A percentile compares a stretch with the other conserved stretches of the same genome.
Conservation (phyloP, 2,113 vertebrate species). For the Pomatorhinus ruficollis region DNA sequence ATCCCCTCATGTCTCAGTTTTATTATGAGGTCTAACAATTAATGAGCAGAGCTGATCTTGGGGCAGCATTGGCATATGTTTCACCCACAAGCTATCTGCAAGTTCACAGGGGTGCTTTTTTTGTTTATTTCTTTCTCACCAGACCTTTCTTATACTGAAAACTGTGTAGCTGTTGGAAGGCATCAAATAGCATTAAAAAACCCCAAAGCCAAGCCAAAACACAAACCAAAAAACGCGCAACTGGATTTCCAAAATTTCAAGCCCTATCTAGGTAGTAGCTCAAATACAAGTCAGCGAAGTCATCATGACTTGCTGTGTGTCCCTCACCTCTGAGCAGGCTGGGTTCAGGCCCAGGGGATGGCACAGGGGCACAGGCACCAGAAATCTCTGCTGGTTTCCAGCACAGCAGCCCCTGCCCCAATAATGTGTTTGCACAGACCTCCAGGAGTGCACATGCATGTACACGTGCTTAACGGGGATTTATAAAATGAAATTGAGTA, state of each 20-base stretch:
- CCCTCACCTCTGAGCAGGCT: background rate
- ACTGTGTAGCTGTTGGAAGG: background rate
- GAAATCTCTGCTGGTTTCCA: background rate
- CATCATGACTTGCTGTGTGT: fast-evolving
- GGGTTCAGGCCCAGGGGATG: background rate
- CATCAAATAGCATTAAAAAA: background rate
- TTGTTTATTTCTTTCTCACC: background rate
- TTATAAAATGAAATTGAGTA: background rate
- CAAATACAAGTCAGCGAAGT: background rate
- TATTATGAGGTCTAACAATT: background rate
- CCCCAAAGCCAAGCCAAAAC: background rate
- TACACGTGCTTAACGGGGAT: background rate
- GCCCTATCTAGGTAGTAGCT: background rate
- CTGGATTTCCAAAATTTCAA: background rate
- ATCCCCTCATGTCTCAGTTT: background rate
- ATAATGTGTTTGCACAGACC: background rate
- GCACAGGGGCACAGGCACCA: background rate
- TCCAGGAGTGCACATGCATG: fast-evolving
- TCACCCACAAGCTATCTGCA: background rate
- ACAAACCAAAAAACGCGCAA: background rate
- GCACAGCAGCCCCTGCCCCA: background rate
- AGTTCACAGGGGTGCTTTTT: fast-evolving
- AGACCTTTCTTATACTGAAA: background rate
- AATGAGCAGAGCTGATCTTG: background rate
- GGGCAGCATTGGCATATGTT: background rate